phyloP scores from a whole-genome alignment of 2,113 vertebrate genomes.

The Cricetomys ansorgei region DNA sequence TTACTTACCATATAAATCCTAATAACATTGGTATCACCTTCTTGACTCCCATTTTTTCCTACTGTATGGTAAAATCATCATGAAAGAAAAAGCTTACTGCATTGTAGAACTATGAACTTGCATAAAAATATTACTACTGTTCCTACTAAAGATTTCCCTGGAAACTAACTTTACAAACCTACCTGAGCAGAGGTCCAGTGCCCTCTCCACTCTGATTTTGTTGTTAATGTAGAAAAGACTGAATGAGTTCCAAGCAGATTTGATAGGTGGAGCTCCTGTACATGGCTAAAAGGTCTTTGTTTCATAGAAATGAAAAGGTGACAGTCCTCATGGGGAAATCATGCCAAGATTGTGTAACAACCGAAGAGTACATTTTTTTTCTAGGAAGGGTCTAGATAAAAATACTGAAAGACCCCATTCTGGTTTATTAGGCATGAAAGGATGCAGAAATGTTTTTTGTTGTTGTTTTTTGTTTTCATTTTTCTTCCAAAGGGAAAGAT shows the following conservation, averaged over 20 bases:
- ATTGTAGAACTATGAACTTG: constrained; percentile 4
- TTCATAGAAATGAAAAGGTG: neutral
- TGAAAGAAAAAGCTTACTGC: neutral
- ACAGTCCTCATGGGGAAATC: neutral
- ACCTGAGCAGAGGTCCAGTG: neutral
- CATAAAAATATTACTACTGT: constrained; percentile 14
- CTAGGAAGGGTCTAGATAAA: neutral
- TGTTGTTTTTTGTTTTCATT: no score
- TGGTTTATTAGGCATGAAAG: neutral
- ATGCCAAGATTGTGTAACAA: neutral
- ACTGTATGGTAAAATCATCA: constrained; percentile 35
- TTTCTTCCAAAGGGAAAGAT: neutral
- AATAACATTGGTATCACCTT: constrained; percentile 5
- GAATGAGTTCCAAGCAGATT: neutral
- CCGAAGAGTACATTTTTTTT: neutral
- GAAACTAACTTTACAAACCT: neutral
- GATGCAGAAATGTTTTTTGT: neutral
- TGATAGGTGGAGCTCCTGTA: neutral
- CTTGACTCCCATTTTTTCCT: constrained; percentile 36
- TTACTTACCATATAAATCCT: constrained; percentile 2
- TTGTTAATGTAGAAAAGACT: neutral
- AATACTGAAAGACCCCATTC: neutral
- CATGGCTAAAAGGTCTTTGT: neutral
- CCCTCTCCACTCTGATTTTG: neutral
- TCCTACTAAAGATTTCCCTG: constrained; percentile 24